A percentile compares a stretch with the other conserved stretches of the same genome.
phyloP scores from a whole-genome alignment of 2,113 vertebrate genomes.

The Oncorhynchus keta region DNA sequence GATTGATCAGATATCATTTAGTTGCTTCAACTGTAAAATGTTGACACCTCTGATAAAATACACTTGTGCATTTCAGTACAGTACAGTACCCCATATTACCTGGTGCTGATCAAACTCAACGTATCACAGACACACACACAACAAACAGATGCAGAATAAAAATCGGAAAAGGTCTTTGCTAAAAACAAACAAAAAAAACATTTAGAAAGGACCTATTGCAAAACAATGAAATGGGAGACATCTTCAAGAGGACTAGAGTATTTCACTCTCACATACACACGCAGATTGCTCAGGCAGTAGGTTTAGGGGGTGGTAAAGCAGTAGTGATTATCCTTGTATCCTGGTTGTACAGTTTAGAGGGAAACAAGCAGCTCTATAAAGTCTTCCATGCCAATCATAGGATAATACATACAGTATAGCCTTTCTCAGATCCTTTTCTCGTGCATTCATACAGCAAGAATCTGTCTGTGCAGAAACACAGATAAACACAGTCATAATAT shows the following conservation, averaged over 20 bases:
- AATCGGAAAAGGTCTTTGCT: not conserved
- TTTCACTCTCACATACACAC: not conserved
- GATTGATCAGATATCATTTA: not conserved
- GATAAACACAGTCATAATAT: slow-evolving; percentile 47
- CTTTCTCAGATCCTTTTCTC: slow-evolving; percentile 46
- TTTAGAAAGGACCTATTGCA: too few species aligned
- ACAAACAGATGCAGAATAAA: not conserved
- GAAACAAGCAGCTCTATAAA: slow-evolving; percentile 28
- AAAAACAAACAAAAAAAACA: too few species aligned
- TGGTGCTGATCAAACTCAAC: not conserved
- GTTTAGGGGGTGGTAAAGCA: not conserved
- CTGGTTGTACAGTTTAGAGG: not conserved
- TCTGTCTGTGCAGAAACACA: slow-evolving; percentile 33
- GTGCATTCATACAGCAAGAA: slow-evolving; percentile 61
- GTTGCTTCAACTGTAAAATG: not conserved
- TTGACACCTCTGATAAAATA: not conserved
- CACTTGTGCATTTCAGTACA: not conserved
- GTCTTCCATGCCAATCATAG: slow-evolving; percentile 50
- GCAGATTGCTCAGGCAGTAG: not conserved
- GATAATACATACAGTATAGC: slow-evolving; percentile 34
- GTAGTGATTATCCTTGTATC: not conserved
- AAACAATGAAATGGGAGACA: too few species aligned
- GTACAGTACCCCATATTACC: not conserved
- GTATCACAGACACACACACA: not conserved
- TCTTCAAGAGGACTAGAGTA: not conserved